Evolutionary conservation across 2,888 invertebrate genomes (phyloP).

Genomic region (Abrostola tripartita): DNA sequence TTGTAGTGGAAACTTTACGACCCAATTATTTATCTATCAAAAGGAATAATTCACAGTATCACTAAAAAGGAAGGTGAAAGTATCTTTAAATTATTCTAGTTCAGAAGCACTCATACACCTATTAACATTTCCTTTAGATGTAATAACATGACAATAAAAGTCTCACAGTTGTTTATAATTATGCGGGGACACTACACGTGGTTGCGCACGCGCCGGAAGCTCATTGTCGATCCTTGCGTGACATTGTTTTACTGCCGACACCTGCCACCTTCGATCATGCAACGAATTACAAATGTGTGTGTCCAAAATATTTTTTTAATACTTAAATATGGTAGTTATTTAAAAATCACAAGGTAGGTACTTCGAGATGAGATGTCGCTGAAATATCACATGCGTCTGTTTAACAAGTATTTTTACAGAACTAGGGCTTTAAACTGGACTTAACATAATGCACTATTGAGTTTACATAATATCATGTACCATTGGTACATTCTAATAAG

Average conservation of each 20-base stretch:
- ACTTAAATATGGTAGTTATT: slow-evolving; percentile 6
- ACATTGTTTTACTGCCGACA: slow-evolving; percentile 70
- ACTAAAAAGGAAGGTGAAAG: slow-evolving; percentile 41
- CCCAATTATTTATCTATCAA: slow-evolving; percentile 59
- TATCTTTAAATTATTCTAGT: slow-evolving; percentile 40
- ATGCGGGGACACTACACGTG: slow-evolving; percentile 71
- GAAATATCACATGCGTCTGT: background rate
- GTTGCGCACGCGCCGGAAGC: slow-evolving; percentile 80
- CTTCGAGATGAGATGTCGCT: slow-evolving; percentile 3
- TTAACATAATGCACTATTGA: background rate
- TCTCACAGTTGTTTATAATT: slow-evolving; percentile 66
- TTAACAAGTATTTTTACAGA: background rate
- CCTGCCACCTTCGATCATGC: slow-evolving; percentile 69
- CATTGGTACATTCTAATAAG: slow-evolving; percentile 60
- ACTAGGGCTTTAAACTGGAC: background rate
- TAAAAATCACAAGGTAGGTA: slow-evolving; percentile 19
- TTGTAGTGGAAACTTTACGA: slow-evolving; percentile 71
- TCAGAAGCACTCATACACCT: slow-evolving; percentile 15
- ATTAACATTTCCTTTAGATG: slow-evolving; percentile 67
- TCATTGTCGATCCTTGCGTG: slow-evolving; percentile 65
- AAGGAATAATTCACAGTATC: slow-evolving; percentile 42
- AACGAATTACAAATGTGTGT: slow-evolving; percentile 68
- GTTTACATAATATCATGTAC: slow-evolving; percentile 13
- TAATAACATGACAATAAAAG: slow-evolving; percentile 68
- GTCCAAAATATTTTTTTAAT: slow-evolving; percentile 54